These are phyloP conservation scores for Petrosia ficiformis DNA, from an alignment of 37 sponge, comb jelly and placozoan genomes.

Conservation along the genomic window DNA sequence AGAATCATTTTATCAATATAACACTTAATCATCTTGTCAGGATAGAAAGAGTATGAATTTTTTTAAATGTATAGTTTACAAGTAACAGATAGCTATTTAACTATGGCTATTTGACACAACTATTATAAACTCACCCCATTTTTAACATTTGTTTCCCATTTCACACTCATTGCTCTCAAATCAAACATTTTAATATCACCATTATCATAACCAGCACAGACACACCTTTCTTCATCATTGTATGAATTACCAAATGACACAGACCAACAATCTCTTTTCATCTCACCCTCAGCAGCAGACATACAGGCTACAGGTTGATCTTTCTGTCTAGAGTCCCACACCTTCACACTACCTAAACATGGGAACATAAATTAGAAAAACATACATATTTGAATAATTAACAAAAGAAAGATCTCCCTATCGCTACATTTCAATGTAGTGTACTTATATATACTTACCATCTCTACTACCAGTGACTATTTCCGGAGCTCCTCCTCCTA, in stretches of 20 bases:
- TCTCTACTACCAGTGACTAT: slow-evolving; percentile 97
- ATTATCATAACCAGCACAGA: slow-evolving; percentile 98
- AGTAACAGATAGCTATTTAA: not conserved
- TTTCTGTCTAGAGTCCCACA: slow-evolving; percentile 96
- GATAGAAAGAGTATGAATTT: not conserved
- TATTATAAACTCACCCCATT: slow-evolving; percentile 82
- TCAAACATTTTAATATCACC: slow-evolving; percentile 99
- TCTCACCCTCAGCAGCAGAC: slow-evolving; percentile 94
- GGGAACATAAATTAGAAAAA: not conserved
- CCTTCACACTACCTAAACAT: slow-evolving; percentile 86
- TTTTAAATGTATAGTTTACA: not conserved
- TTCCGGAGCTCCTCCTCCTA: slow-evolving; percentile 98
- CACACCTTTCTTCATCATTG: slow-evolving; percentile 89
- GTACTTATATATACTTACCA: slow-evolving; percentile 48
- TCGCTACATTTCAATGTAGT: too few species aligned
- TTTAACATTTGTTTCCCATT: slow-evolving; percentile 98
- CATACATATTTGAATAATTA: not conserved
- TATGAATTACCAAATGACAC: slow-evolving; percentile 97
- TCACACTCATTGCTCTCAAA: slow-evolving; percentile 85
- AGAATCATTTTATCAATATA: too few species aligned
- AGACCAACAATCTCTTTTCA: slow-evolving; percentile 95
- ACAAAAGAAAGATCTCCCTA: not conserved
- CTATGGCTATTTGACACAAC: not conserved
- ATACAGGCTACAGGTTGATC: slow-evolving; percentile 91
- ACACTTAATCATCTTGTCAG: too few species aligned